Conservation (phyloP, 2,113 vertebrate species). For the Notothenia rossii region DNA sequence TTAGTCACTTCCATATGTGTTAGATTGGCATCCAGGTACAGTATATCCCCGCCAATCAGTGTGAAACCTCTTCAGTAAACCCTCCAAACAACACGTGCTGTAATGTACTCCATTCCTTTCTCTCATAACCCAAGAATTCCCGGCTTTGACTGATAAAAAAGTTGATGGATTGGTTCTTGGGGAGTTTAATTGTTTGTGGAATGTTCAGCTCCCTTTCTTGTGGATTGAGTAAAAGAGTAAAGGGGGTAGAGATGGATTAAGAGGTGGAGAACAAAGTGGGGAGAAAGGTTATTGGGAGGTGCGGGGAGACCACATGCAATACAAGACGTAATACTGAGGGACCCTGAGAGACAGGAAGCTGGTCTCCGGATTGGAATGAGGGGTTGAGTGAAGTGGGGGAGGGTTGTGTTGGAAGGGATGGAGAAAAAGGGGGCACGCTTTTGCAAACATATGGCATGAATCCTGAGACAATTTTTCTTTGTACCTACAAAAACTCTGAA, state of each 20-base stretch:
- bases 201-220: conserved; percentile 7
- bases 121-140: conserved; percentile 70
- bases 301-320: conserved; percentile 30
- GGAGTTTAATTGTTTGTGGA: conserved; percentile 40
- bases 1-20: conserved; percentile 70
- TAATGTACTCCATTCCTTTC: conserved; percentile 53
- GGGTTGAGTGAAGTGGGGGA: conserved; percentile 60
- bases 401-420: conserved; percentile 39
- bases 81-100: conserved; percentile 45
- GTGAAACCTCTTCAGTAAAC: conserved; percentile 33
- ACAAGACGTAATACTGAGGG: conserved; percentile 36
- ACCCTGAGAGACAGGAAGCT: conserved; percentile 68
- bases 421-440: conserved; percentile 12
- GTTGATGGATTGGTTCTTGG: conserved; percentile 17
- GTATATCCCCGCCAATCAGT: conserved; percentile 43
- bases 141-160: conserved; percentile 38
- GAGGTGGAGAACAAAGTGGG: conserved; percentile 1
- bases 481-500: neutral
- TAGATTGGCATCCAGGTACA: conserved; percentile 24
- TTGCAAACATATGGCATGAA: neutral
- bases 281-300: conserved; percentile 35
- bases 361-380: conserved; percentile 70
- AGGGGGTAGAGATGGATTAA: neutral
- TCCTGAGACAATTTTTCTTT: neutral
- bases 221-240: neutral